Evolutionary conservation across 2,113 vertebrate species (phyloP).

Genomic region (Tetraodon nigroviridis): DNA sequence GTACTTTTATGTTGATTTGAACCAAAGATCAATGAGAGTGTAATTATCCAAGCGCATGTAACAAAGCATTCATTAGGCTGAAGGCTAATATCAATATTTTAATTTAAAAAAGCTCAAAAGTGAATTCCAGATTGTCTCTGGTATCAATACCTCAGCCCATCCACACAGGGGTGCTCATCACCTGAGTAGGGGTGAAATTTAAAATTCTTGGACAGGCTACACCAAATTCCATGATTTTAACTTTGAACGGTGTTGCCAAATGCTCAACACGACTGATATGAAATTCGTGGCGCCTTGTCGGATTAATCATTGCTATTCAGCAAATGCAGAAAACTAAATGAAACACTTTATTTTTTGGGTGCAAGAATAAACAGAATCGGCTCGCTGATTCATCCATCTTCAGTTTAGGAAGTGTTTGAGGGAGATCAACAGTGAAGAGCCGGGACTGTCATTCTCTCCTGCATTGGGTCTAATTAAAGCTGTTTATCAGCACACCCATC

Average conservation of each 20-base stretch:
- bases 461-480: neutral
- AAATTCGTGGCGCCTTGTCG: conserved; percentile 50
- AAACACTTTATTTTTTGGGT: too few relatives aligned
- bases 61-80: too few relatives aligned
- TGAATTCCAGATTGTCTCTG: too few relatives aligned
- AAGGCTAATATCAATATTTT: too few relatives aligned
- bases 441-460: conserved; percentile 14
- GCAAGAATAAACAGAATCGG: conserved; percentile 11
- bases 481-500: too few relatives aligned
- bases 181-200: too few relatives aligned
- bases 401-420: conserved; percentile 40
- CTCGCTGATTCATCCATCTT: conserved; percentile 46
- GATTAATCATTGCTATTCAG: conserved; percentile 34
- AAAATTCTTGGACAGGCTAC: conserved; percentile 36
- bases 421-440: conserved; percentile 29
- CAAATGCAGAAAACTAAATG: conserved; percentile 28
- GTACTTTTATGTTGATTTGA: too few relatives aligned
- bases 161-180: too few relatives aligned
- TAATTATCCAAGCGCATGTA: too few relatives aligned
- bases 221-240: conserved; percentile 55
- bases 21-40: too few relatives aligned
- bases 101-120: conserved; percentile 44
- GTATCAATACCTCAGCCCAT: too few relatives aligned
- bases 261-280: conserved; percentile 36
- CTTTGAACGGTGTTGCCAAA: conserved; percentile 53